Base-by-base conservation (phyloP, 2,888 invertebrate genomes). In the Tenthredo notha region DNA sequence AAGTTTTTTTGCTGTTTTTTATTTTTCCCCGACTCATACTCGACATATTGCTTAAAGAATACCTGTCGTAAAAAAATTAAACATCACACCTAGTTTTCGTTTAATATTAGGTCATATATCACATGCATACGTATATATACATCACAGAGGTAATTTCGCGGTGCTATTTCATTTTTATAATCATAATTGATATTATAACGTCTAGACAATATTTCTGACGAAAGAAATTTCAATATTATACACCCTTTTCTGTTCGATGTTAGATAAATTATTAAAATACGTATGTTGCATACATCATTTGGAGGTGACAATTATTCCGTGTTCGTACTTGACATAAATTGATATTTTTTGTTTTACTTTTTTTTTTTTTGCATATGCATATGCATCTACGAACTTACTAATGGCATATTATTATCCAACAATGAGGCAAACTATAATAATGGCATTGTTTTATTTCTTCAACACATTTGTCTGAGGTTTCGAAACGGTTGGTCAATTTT, bases 381-480 rank as follows among this genome's bases (percentile, higher is more conserved):
- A 37, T 40, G 40, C 37, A 37, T 33, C 72, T 21, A 74, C 43
- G 43, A 67, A 67, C 6, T 25, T 25, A 25, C 61, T 40, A 43
- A 43, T 74, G 10, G n/a, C 40, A 43, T 25, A 21, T 74, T 43
- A 74, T 74, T 74, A 74, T 43, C 40, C 40, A 12, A 67, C 15
- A 67, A 29, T 74, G 21, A 74, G 25, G 43, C 40, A 74, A 74
- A 40, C 21, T n/a, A 9, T 37, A 25, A 40, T 43, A 5, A 74
- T 43, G 37, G 72, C 72, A 40, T 74, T 74, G 43, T 74, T 43
- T 43, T 43, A 74, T 21, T 74, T 25, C 43, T 74, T 9, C 12
- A 74, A 21, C 72, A 43, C 43, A n/a, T 74, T 74, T 74, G 43
- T 74, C 43, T 74, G n/a, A 40, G 9, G n/a, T 74, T 43, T 25